phyloP scores from a whole-genome alignment of 2,888 invertebrate species.

The Taphrorychus bicolor region DNA sequence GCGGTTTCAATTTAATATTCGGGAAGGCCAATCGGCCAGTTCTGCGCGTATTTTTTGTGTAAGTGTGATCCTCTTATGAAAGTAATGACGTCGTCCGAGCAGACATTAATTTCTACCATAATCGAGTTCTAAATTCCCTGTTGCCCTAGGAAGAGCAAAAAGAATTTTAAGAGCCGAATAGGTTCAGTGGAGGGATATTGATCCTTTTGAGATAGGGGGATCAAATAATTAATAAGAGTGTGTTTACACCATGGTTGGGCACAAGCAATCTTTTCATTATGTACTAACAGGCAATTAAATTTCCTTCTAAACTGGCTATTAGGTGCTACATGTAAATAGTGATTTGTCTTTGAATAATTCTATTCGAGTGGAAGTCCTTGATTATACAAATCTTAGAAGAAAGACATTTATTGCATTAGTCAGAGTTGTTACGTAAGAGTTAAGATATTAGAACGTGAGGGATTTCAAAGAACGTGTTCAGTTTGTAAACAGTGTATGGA shows the following conservation, averaged over 20 bases:
- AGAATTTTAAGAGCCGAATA: slow-evolving; percentile 7
- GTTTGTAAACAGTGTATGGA: no score
- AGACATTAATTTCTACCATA: slow-evolving; percentile 34
- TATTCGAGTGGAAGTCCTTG: background rate
- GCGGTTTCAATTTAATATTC: slow-evolving; percentile 32
- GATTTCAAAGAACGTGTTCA: background rate
- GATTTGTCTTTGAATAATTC: background rate
- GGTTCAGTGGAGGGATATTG: background rate
- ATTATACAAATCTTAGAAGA: background rate
- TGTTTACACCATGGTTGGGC: background rate
- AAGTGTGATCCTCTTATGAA: slow-evolving; percentile 29
- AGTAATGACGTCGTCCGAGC: slow-evolving; percentile 26
- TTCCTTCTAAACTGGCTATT: background rate
- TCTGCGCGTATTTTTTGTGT: slow-evolving; percentile 18
- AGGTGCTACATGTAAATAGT: background rate
- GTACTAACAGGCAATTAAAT: no score
- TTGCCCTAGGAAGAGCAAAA: background rate
- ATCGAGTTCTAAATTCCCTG: slow-evolving; percentile 30
- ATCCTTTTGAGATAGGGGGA: background rate
- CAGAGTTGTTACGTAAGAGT: background rate
- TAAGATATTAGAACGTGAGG: background rate
- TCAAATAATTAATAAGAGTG: background rate
- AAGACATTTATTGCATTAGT: background rate
- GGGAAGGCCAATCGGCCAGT: slow-evolving; percentile 14
- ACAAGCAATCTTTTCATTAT: background rate